Evolutionary conservation across 2,888 invertebrate genomes (phyloP).

Genomic region (Blomia tropicalis): DNA sequence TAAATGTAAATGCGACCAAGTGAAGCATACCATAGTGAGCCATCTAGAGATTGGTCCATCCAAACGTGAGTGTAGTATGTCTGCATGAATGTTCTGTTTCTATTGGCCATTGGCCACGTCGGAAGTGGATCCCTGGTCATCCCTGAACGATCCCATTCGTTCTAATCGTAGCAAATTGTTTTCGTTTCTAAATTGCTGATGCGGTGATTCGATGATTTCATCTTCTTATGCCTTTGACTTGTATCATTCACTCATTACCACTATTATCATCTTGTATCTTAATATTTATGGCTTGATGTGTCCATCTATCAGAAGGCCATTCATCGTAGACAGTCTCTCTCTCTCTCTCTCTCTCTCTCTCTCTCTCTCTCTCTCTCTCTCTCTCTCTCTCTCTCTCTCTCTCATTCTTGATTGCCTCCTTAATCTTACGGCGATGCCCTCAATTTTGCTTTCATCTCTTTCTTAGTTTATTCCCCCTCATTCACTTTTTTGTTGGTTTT

Average conservation of each 20-base stretch:
- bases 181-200: slow-evolving; percentile 12
- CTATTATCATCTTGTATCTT: slow-evolving; percentile 9
- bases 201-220: slow-evolving; percentile 13
- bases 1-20: slow-evolving; percentile 18
- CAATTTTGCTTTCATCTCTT: no score
- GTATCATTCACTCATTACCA: slow-evolving; percentile 7
- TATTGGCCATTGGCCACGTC: neutral
- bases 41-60: neutral
- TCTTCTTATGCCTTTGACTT: no score
- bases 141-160: neutral
- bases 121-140: neutral
- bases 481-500: neutral
- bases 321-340: neutral
- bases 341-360: neutral
- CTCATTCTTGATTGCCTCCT: neutral
- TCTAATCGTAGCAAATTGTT: slow-evolving; percentile 10
- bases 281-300: slow-evolving; percentile 13
- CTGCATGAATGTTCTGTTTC: neutral
- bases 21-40: slow-evolving; percentile 9
- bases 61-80: neutral
- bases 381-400: slow-evolving; percentile 2
- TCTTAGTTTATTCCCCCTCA: no score
- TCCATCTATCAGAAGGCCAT: slow-evolving; percentile 5
- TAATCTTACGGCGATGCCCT: neutral
- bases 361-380: slow-evolving; percentile 14